Evolutionary conservation across 2,888 invertebrate species (phyloP).

Genomic region (Nomada ruficornis): DNA sequence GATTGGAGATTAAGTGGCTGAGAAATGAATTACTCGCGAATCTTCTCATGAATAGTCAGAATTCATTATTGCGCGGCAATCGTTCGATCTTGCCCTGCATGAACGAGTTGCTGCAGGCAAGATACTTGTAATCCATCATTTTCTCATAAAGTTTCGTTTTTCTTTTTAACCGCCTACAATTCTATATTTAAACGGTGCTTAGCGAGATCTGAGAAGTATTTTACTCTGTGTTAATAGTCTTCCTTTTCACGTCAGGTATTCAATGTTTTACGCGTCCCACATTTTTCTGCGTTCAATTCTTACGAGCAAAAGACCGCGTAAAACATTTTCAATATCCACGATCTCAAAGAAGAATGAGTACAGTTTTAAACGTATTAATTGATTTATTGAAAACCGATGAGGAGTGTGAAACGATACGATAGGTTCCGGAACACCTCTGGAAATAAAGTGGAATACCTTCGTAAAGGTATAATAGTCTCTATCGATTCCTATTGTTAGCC

Average conservation of each 20-base stretch:
- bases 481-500: conserved; percentile 6
- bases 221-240: not conserved
- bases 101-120: not conserved
- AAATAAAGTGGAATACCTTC: not conserved
- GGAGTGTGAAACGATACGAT: not conserved
- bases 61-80: not conserved
- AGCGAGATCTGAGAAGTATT: not conserved
- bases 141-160: not conserved
- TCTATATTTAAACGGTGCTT: not conserved
- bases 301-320: not conserved
- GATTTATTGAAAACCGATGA: no score
- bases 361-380: no score
- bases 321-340: not conserved
- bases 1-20: conserved; percentile 11
- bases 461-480: not conserved
- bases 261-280: not conserved
- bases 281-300: not conserved
- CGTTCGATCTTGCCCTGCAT: conserved; percentile 1
- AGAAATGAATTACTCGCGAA: conserved; percentile 21
- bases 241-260: not conserved
- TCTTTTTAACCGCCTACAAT: not conserved
- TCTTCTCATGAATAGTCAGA: conserved; percentile 15
- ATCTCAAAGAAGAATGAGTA: not conserved
- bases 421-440: not conserved
- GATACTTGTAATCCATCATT: not conserved